phyloP scores from a whole-genome alignment of 2,888 invertebrate genomes.

The Ganaspis brasiliensis region DNA sequence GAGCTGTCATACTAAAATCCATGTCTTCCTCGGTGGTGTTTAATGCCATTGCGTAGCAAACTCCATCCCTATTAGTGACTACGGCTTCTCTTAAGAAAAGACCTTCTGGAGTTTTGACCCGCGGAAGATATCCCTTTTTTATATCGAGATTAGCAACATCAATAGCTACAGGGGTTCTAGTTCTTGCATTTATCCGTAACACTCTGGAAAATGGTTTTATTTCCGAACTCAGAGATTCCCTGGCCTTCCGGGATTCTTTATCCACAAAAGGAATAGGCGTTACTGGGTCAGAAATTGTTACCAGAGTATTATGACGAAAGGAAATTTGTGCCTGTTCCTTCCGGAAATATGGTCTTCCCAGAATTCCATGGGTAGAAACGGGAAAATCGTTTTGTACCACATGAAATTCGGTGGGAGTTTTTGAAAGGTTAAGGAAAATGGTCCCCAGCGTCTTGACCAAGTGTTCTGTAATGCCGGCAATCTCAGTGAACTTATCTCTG shows the following conservation, averaged over 20 bases:
- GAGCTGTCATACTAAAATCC: neutral
- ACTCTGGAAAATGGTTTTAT: neutral
- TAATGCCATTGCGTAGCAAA: neutral
- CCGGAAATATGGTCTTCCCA: neutral
- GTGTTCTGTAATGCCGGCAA: neutral
- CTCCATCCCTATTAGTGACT: neutral
- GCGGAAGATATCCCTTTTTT: neutral
- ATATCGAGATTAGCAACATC: neutral
- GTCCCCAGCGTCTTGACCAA: neutral
- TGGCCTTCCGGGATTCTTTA: too few species aligned
- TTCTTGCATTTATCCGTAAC: neutral
- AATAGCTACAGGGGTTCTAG: neutral
- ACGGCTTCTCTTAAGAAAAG: neutral
- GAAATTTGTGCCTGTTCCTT: conserved; percentile 10
- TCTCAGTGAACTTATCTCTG: neutral
- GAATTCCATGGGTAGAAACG: neutral
- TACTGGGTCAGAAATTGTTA: neutral
- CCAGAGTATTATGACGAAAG: neutral
- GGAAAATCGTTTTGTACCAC: neutral
- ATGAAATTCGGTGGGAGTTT: neutral
- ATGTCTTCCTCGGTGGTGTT: neutral
- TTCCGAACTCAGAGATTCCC: too few species aligned
- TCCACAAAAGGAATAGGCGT: neutral
- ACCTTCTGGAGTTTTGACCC: neutral
- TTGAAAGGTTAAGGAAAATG: neutral